Evolutionary conservation across 1,140 invertebrate genomes (phyloP), one percentile per base, ranked within the genome.

Genomic region (Metopolophium dirhodum): DNA sequence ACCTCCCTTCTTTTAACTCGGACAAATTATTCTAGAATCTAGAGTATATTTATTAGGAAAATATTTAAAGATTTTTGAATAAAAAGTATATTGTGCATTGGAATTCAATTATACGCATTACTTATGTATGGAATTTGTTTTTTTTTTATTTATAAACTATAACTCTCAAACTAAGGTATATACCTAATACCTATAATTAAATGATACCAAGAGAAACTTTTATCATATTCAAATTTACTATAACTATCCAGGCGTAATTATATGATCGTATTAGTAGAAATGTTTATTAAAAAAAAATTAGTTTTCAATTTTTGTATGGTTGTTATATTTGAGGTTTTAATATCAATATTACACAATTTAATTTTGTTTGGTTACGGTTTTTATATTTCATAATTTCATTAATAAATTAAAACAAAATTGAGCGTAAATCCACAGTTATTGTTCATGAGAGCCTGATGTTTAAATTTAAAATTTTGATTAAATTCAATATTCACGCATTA

Each of bases 81-180:
- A 86, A 86, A 86, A 47, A 47, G 1, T 86, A 47, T 18, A 86
- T 47, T 49, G 23, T 49, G 45, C 9, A 47, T 47, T 14, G 85
- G 23, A 47, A 86, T 86, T 86, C 85, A 86, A 86, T 86, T 47
- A 86, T 47, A 86, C 85, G 26, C 85, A 86, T 86, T 49, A 86
- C 45, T 86, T 86, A 86, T 86, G 85, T 86, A 86, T 86, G 30
- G 45, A 45, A 45, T 86, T 86, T 47, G 11, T 85, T 26, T 85
- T 85, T 7, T 41, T 23, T 86, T 86, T 86, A 47, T 86, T 86
- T 86, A 47, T n/a, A 49, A 26, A 23, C 41, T n/a, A 45, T 47
- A 41, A 47, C 26, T 47, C 85, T 47, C 45, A 30, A 47, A 86
- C 45, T 86, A 30, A 86, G 1, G 11, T 86, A 30, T 86, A 6